Conservation (phyloP, 2,113 vertebrate genomes). For the Mustelus asterias region DNA sequence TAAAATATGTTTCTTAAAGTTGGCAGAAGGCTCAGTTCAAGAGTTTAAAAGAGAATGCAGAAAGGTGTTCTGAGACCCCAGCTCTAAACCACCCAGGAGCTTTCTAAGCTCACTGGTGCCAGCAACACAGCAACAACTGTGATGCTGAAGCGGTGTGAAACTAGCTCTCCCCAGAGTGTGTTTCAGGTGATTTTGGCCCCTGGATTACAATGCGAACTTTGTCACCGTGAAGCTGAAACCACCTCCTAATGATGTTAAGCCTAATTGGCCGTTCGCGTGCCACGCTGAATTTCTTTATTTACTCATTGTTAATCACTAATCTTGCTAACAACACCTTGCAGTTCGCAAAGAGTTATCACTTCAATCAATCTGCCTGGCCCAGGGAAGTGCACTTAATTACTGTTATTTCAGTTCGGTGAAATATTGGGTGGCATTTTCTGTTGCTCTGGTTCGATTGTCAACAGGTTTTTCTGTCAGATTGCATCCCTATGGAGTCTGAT, state of each 20-base stretch:
- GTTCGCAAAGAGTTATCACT: not conserved
- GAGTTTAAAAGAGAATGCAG: not conserved
- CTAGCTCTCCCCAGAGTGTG: not conserved
- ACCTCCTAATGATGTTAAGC: not conserved
- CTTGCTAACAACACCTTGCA: not conserved
- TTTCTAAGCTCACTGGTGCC: not conserved
- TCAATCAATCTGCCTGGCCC: not conserved
- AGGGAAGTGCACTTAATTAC: not conserved
- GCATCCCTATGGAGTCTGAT: not conserved
- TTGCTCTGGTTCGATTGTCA: not conserved
- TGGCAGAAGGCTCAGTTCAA: not conserved
- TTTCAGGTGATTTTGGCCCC: not conserved
- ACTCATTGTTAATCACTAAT: conserved; percentile 13
- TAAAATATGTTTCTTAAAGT: not conserved
- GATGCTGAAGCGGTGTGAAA: not conserved
- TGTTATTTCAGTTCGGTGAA: not conserved
- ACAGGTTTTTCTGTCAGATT: not conserved
- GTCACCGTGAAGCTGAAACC: not conserved
- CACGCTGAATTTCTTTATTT: not conserved
- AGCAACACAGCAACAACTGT: not conserved
- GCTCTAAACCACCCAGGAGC: not conserved
- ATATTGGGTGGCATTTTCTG: not conserved
- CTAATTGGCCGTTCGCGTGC: not conserved
- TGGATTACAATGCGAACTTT: not conserved
- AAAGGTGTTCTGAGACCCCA: not conserved